Evolutionary conservation across 2,888 invertebrate genomes (phyloP).

Genomic region (Leptinotarsa peninsularis): DNA sequence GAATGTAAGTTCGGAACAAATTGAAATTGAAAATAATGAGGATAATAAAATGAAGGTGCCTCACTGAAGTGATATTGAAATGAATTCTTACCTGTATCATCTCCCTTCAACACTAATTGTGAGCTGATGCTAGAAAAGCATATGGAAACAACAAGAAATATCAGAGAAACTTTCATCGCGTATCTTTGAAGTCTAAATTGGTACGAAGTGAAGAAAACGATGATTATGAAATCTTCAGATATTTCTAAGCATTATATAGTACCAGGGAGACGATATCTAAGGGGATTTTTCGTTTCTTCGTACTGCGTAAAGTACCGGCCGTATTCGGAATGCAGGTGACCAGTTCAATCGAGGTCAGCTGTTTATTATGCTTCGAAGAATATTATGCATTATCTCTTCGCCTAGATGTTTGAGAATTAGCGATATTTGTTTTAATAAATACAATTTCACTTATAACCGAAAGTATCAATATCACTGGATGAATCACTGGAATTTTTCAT

Average conservation of each 20-base stretch:
- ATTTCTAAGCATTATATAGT: not conserved
- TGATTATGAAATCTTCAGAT: not conserved
- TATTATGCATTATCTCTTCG: too few relatives aligned
- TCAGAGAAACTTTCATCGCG: not conserved
- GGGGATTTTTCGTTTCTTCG: not conserved
- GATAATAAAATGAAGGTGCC: not conserved
- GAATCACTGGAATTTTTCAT: too few relatives aligned
- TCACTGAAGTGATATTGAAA: not conserved
- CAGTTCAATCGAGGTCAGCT: not conserved
- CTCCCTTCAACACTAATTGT: not conserved
- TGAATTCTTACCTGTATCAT: not conserved
- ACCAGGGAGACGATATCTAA: not conserved
- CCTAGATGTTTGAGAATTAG: too few relatives aligned
- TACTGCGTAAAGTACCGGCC: not conserved
- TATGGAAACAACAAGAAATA: not conserved
- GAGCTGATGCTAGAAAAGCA: not conserved
- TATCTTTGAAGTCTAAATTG: not conserved
- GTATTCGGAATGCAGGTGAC: not conserved
- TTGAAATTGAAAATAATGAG: not conserved
- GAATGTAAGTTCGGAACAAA: too few relatives aligned
- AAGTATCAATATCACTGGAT: too few relatives aligned
- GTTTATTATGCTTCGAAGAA: not conserved
- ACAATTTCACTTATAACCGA: too few relatives aligned
- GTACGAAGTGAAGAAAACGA: not conserved
- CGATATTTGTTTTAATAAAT: too few relatives aligned